These are phyloP conservation scores for Serranus cabrilla DNA, from an alignment of 2,797 vertebrate species.

Conservation along the genomic window DNA sequence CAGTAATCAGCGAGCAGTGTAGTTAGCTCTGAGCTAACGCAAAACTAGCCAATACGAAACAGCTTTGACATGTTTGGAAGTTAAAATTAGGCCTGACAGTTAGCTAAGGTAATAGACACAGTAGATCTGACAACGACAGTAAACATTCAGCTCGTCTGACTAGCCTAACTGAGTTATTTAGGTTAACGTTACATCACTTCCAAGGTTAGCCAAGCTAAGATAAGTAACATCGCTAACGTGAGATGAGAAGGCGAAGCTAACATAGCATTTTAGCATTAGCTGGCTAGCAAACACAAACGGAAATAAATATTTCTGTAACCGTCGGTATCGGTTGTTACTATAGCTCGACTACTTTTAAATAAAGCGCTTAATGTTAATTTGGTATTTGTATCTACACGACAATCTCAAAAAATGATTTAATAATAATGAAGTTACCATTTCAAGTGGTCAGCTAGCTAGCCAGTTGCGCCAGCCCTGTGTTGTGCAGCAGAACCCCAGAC, in stretches of 20 bases:
- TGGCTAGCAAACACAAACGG: conserved; percentile 47
- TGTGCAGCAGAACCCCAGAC: conserved; percentile 71
- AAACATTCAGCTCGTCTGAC: background rate
- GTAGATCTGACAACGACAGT: background rate
- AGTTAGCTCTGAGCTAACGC: conserved; percentile 40
- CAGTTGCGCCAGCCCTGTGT: conserved; percentile 76
- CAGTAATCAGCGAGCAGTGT: conserved; percentile 9
- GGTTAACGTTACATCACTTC: conserved; percentile 33
- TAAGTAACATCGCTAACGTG: conserved; percentile 26
- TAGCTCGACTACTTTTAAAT: rapidly evolving
- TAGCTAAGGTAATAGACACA: background rate
- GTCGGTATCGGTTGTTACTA: background rate
- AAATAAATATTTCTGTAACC: conserved; percentile 3
- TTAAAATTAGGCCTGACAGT: background rate
- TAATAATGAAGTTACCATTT: conserved; percentile 75
- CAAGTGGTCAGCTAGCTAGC: conserved; percentile 79
- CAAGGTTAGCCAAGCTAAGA: conserved; percentile 53
- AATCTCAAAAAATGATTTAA: background rate
- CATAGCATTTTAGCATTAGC: conserved; percentile 61
- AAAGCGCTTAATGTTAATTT: background rate
- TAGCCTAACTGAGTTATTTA: background rate
- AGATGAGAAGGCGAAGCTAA: conserved; percentile 52
- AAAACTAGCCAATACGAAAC: conserved; percentile 13
- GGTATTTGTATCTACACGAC: rapidly evolving
- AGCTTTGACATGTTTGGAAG: background rate